These are phyloP conservation scores for Chloroclystis v-ata DNA, from an alignment of 2,888 invertebrate genomes.

Conservation along the genomic window DNA sequence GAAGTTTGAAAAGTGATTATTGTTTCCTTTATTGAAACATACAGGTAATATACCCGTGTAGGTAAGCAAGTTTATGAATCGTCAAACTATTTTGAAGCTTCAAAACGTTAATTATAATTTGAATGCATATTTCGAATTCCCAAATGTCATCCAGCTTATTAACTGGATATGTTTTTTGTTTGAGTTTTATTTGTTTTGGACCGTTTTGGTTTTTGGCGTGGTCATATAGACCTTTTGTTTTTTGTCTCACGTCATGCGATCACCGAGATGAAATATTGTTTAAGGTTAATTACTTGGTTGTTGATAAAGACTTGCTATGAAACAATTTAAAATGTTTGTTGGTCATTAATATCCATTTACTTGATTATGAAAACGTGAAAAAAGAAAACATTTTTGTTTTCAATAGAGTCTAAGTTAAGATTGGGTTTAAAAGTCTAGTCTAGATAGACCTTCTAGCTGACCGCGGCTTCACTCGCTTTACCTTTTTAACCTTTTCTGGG, in stretches of 20 bases:
- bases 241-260: slow-evolving; percentile 71
- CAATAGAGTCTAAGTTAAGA: too few relatives aligned
- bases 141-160: slow-evolving; percentile 78
- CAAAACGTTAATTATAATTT: slow-evolving; percentile 72
- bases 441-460: too few relatives aligned
- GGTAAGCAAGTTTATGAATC: too few relatives aligned
- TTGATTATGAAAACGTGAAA: too few relatives aligned
- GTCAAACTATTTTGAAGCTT: slow-evolving; percentile 62
- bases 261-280: slow-evolving; percentile 73
- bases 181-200: slow-evolving; percentile 72
- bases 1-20: too few relatives aligned
- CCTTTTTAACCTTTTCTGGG: too few relatives aligned
- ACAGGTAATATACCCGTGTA: too few relatives aligned
- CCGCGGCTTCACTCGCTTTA: too few relatives aligned
- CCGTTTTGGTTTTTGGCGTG: slow-evolving; percentile 76
- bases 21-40: too few relatives aligned
- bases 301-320: slow-evolving; percentile 60
- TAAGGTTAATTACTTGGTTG: slow-evolving; percentile 71
- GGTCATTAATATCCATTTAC: slow-evolving; percentile 4
- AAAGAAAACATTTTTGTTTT: too few relatives aligned
- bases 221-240: slow-evolving; percentile 70
- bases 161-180: slow-evolving; percentile 75
- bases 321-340: slow-evolving; percentile 33
- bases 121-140: slow-evolving; percentile 75
- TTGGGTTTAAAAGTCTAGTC: too few relatives aligned